Percentiles rank a stretch among this genome's conserved stretches.
Conservation (phyloP, 2,113 vertebrate species). For the Cromileptes altivelis region DNA sequence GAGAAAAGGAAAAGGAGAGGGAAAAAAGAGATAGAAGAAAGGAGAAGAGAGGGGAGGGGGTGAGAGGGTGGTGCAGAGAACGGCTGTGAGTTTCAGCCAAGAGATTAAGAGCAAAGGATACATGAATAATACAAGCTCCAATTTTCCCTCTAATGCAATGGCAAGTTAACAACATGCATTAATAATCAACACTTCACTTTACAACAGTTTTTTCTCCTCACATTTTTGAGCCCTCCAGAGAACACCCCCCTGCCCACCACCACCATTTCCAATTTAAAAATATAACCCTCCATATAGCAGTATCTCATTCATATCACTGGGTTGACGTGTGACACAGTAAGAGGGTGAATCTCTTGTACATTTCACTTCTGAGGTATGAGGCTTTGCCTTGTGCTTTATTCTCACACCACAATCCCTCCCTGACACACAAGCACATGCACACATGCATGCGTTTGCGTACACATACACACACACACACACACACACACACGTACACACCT, state of each 20-base stretch:
- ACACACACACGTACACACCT: background rate
- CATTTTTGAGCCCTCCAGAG: conserved; percentile 41
- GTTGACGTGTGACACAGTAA: conserved; percentile 20
- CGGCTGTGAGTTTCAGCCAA: conserved; percentile 51
- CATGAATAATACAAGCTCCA: conserved; percentile 78
- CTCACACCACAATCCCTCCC: background rate
- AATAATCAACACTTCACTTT: conserved; percentile 77
- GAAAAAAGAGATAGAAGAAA: background rate
- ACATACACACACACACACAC: conserved; percentile 3
- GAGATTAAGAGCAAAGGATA: conserved; percentile 67
- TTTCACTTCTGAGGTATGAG: conserved; percentile 1
- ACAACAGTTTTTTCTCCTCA: conserved; percentile 56
- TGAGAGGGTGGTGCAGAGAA: conserved; percentile 30
- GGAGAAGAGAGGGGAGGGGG: background rate
- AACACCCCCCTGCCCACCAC: background rate
- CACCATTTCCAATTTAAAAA: conserved; percentile 43
- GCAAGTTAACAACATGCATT: conserved; percentile 81
- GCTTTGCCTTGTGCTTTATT: background rate
- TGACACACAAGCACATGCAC: background rate
- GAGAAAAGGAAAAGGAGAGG: background rate
- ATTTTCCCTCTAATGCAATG: conserved; percentile 64
- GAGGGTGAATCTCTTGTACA: background rate
- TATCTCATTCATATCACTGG: conserved; percentile 30
- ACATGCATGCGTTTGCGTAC: background rate
- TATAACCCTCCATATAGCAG: conserved; percentile 2